Base-by-base conservation (phyloP, 2,797 vertebrate genomes). In the Channallabes apus region DNA sequence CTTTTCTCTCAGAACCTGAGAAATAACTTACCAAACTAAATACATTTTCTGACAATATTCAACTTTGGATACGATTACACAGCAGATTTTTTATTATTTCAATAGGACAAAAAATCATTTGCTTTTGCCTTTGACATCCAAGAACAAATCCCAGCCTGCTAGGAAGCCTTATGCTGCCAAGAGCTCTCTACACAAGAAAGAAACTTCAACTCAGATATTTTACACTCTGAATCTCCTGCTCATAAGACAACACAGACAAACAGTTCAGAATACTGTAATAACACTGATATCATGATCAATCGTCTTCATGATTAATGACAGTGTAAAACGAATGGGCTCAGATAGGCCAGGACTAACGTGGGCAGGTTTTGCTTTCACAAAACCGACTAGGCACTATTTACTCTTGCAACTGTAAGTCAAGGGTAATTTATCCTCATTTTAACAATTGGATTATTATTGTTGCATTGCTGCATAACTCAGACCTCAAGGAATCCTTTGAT, bases 1-100 rank as follows among this genome's bases (percentile, higher is more conserved):
- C 56, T 87, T 88, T 68, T 88, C 87, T 82, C 83, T 85, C 59
- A 81, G 58, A 41, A 87, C 84, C 82, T 91, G 22, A 24, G 20
- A 86, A 15, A 59, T 22, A 29, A 5, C 17, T 27, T 32, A 38
- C 38, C n/a, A 59, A 54, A n/a, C 46, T 4, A n/a, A 32, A 41
- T 41, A 35, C 41, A 65, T 65, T 65, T 56, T 24, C 14, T 61
- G 3, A 56, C 32, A 64, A 29, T 24, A 64, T 72, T 0, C 9
- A 59, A 24, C 24, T 65, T 32, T 3, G 54, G 24, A 64, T 64
- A 29, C 56, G 15, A 8, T 5, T 29, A 14, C 20, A 59, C 20
- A 77, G 54, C 35, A 35, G 27, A 7, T 54, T 73, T 59, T 22
- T 11, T 2, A 59, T 77, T 24, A 6, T 6, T 20, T 38, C 12